These are phyloP conservation scores for Metridium senile DNA, from an alignment of 92 coral and sea anemone species.

Conservation along the genomic window DNA sequence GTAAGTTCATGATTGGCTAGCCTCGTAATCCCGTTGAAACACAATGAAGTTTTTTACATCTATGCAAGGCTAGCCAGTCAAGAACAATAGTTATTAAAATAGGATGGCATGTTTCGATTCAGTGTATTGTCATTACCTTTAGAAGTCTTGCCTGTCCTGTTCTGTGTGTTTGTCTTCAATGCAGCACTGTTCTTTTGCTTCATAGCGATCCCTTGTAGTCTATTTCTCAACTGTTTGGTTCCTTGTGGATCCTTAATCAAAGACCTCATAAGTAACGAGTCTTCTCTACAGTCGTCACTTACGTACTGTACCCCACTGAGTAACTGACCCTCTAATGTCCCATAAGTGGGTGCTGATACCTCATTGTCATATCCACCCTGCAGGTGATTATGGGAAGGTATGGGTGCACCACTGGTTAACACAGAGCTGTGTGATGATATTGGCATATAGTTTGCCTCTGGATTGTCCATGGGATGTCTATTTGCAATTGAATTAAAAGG, in stretches of 20 bases:
- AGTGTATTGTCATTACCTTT: background rate
- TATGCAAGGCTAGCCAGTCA: no score
- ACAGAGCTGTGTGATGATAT: background rate
- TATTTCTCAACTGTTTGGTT: slow-evolving; percentile 63
- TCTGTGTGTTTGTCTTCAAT: background rate
- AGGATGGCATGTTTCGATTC: background rate
- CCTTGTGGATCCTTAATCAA: slow-evolving; percentile 43
- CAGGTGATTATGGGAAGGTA: slow-evolving; percentile 5
- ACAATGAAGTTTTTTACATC: no score
- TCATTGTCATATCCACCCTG: background rate
- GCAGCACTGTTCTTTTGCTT: slow-evolving; percentile 64
- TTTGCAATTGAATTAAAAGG: no score
- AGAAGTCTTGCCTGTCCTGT: background rate
- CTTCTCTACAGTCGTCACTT: background rate
- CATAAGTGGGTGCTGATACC: background rate
- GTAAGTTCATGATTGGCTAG: no score
- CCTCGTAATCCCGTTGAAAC: no score
- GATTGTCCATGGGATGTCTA: no score
- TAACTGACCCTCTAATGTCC: background rate
- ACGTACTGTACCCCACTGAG: background rate
- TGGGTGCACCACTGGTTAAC: background rate
- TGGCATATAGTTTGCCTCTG: background rate
- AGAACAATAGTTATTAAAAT: no score
- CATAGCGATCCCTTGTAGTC: slow-evolving; percentile 67
- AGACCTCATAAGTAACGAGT: slow-evolving; percentile 23